Conservation (phyloP, 2,797 vertebrate species). For the Smutsia gigantea region DNA sequence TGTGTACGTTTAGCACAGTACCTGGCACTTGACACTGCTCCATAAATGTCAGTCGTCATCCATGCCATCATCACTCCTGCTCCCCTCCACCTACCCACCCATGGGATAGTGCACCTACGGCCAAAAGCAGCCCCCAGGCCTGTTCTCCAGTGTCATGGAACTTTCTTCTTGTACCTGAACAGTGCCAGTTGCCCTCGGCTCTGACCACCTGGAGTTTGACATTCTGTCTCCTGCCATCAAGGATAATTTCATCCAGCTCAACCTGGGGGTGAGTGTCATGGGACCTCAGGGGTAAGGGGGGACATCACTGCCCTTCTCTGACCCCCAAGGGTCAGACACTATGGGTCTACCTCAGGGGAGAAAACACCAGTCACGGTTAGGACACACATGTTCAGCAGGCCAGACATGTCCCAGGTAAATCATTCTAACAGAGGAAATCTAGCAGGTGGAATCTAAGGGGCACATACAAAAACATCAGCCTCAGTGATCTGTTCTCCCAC, state of each 20-base stretch:
- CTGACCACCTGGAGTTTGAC: constrained; percentile 55
- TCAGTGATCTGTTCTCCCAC: neutral
- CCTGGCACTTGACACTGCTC: neutral
- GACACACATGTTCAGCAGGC: neutral
- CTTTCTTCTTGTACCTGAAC: neutral
- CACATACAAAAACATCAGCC: neutral
- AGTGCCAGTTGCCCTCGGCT: constrained; percentile 43
- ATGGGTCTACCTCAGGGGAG: neutral
- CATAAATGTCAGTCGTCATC: neutral
- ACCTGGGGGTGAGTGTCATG: constrained; percentile 67
- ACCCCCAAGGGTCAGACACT: neutral
- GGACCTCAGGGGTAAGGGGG: neutral
- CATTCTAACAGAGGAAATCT: neutral
- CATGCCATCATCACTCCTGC: neutral
- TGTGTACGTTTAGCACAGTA: neutral
- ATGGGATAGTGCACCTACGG: neutral
- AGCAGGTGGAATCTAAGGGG: neutral
- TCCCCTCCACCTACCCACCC: neutral
- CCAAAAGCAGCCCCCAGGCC: neutral
- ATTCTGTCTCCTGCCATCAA: constrained; percentile 58
- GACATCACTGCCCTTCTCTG: neutral
- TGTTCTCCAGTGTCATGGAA: neutral
- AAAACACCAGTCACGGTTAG: neutral
- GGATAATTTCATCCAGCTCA: neutral
- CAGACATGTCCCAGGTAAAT: fast-evolving